These are phyloP conservation scores for Mystacides longicornis DNA, from an alignment of 2,888 invertebrate genomes.

Conservation along the genomic window DNA sequence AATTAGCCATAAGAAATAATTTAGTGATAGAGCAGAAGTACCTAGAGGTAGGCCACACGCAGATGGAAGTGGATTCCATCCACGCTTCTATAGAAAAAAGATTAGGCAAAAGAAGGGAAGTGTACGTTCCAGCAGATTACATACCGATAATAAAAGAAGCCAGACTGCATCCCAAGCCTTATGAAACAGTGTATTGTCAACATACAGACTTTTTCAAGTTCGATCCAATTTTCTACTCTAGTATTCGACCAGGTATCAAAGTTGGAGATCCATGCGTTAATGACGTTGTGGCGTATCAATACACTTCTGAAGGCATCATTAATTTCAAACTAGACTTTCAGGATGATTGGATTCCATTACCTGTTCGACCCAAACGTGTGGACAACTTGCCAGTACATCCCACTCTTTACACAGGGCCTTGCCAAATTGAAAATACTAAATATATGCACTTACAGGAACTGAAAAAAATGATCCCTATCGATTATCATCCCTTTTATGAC, in stretches of 20 bases:
- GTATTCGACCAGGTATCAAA: neutral
- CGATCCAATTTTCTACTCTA: neutral
- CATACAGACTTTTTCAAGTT: neutral
- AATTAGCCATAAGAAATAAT: neutral
- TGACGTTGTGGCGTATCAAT: slow-evolving; percentile 18
- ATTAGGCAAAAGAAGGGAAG: neutral
- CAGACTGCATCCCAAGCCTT: neutral
- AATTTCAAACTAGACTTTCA: slow-evolving; percentile 16
- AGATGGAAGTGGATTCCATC: slow-evolving; percentile 13
- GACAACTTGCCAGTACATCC: neutral
- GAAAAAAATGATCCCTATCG: neutral
- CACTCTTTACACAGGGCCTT: neutral
- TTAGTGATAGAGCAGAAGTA: slow-evolving; percentile 16
- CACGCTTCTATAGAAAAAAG: neutral
- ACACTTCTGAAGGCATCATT: slow-evolving; percentile 12
- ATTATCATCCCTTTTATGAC: neutral
- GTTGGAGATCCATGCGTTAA: neutral
- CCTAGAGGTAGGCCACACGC: slow-evolving; percentile 14
- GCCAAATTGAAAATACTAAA: neutral
- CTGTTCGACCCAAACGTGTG: slow-evolving; percentile 19
- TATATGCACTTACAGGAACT: neutral
- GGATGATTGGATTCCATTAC: slow-evolving; percentile 19
- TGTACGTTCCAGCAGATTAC: neutral
- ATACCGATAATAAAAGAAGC: neutral
- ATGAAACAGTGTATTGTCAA: neutral